Evolutionary conservation across 2,797 vertebrate species (phyloP).

Genomic region (Dendrocincla fuliginosa): DNA sequence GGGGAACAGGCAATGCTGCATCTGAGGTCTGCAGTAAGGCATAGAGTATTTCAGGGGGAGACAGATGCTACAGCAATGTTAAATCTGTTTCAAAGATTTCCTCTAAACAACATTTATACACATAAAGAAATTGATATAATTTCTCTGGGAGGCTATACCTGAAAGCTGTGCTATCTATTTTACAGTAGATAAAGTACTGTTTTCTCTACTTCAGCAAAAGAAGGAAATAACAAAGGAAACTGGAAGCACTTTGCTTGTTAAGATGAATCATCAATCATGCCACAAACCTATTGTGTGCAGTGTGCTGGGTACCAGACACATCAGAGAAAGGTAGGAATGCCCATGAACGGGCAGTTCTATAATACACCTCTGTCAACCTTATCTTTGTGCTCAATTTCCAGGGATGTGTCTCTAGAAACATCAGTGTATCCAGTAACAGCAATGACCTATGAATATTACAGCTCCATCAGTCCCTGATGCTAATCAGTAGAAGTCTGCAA

Average conservation of each 20-base stretch:
- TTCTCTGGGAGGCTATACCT: background rate
- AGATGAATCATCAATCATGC: background rate
- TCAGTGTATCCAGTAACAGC: background rate
- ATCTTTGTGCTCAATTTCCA: background rate
- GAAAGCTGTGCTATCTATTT: background rate
- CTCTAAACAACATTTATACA: background rate
- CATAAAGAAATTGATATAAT: background rate
- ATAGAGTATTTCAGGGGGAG: background rate
- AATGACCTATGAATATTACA: background rate
- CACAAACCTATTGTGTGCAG: background rate
- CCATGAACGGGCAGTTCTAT: background rate
- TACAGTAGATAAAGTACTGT: background rate
- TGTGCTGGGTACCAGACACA: background rate
- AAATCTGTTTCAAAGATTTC: slow-evolving; percentile 1
- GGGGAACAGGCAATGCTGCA: background rate
- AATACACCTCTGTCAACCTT: background rate
- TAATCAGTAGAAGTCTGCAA: background rate
- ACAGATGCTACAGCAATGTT: background rate
- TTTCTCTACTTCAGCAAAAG: background rate
- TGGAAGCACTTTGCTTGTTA: background rate
- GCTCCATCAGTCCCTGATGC: background rate
- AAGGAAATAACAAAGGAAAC: background rate
- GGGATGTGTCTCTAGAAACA: background rate
- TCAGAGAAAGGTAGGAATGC: background rate
- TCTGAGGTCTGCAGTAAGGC: background rate